A percentile compares a stretch with the other conserved stretches of the same genome.
phyloP scores from a whole-genome alignment of 1,140 invertebrate species.

The Tribolium madens region DNA sequence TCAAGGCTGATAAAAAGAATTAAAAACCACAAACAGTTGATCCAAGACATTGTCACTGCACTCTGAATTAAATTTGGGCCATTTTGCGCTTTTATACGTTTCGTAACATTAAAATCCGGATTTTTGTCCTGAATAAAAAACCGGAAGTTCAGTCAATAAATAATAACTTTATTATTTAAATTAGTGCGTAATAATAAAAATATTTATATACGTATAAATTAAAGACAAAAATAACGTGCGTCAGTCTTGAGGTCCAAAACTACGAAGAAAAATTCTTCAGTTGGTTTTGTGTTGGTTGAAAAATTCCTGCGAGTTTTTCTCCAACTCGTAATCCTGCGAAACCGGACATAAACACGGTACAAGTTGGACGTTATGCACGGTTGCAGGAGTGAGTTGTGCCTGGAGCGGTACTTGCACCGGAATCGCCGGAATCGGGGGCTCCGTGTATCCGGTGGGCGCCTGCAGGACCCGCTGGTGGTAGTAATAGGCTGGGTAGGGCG shows the following conservation, averaged over 20 bases:
- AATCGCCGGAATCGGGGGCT: conserved; percentile 14
- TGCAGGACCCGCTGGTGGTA: conserved; percentile 31
- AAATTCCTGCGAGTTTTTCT: conserved; percentile 9
- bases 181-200: conserved; percentile 10
- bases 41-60: not conserved
- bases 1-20: not conserved
- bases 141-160: conserved; percentile 1
- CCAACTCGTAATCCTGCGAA: conserved; percentile 56
- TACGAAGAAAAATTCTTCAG: not conserved
- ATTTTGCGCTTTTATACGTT: not conserved
- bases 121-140: not conserved
- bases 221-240: conserved; percentile 26
- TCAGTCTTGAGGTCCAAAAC: conserved; percentile 1
- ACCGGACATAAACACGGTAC: conserved; percentile 70
- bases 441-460: not conserved
- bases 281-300: conserved; percentile 13
- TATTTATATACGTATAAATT: conserved; percentile 34
- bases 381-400: conserved; percentile 30
- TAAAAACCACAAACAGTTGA: not conserved
- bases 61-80: not conserved
- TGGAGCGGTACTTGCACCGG: conserved; percentile 26
- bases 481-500: conserved; percentile 1
- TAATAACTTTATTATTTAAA: conserved; percentile 12
- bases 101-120: not conserved
- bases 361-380: conserved; percentile 65